Conservation (phyloP, 2,888 invertebrate species). For the Mycalesis mineus region DNA sequence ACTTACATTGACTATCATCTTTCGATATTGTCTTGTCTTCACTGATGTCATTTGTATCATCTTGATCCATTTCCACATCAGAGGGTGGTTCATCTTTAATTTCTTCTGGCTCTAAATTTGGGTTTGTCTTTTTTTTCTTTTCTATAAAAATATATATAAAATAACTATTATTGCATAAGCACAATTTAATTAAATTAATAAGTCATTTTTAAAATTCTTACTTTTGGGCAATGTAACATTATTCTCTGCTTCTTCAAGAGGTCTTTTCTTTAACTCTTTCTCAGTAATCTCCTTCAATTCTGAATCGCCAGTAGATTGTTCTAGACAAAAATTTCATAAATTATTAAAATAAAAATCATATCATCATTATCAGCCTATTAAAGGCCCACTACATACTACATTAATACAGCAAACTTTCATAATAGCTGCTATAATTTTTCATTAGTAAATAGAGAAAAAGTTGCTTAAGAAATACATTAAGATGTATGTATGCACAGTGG, state of each 20-base stretch:
- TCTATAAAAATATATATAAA: conserved; percentile 26
- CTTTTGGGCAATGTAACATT: conserved; percentile 38
- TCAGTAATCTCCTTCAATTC: conserved; percentile 5
- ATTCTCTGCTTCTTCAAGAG: conserved; percentile 34
- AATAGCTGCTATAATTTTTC: no score
- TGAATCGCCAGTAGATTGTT: neutral
- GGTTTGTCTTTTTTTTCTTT: conserved; percentile 42
- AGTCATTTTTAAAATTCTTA: conserved; percentile 37
- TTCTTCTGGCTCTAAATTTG: conserved; percentile 30
- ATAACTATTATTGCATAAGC: neutral
- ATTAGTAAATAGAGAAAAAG: no score
- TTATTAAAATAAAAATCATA: no score
- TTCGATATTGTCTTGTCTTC: conserved; percentile 38
- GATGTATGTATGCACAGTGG: no score
- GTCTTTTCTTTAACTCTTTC: conserved; percentile 45
- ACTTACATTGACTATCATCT: conserved; percentile 55
- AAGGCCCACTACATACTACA: no score
- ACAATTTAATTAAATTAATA: no score
- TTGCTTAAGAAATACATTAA: no score
- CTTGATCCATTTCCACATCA: conserved; percentile 31
- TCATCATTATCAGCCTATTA: no score
- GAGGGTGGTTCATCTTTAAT: conserved; percentile 41
- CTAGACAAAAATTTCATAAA: neutral
- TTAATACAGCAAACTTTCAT: no score
- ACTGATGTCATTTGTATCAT: conserved; percentile 34